These are phyloP conservation scores for Wiebesia pumilae DNA, from an alignment of 1,140 invertebrate genomes.

Conservation along the genomic window DNA sequence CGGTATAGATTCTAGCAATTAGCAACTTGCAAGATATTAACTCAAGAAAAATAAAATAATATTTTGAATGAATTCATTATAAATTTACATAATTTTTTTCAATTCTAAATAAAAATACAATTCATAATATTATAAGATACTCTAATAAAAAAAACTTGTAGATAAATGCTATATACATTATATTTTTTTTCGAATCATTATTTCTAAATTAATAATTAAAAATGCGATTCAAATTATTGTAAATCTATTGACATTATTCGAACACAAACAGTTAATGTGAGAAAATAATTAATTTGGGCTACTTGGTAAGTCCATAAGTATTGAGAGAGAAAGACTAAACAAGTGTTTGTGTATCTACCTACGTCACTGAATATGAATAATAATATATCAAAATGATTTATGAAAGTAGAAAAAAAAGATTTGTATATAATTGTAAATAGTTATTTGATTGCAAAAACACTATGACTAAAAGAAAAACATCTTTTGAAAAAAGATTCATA, in stretches of 20 bases:
- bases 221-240: background rate
- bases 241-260: background rate
- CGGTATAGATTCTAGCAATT: background rate
- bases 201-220: background rate
- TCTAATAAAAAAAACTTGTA: background rate
- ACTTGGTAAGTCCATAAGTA: background rate
- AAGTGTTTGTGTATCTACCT: conserved; percentile 44
- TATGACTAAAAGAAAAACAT: background rate
- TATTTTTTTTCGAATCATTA: background rate
- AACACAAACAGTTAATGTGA: background rate
- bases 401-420: conserved; percentile 43
- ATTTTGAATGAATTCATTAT: background rate
- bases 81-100: background rate
- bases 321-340: conserved; percentile 44
- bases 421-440: conserved; percentile 51
- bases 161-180: background rate
- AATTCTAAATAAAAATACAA: background rate
- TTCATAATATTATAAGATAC: background rate
- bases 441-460: conserved; percentile 27
- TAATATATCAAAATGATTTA: conserved; percentile 42
- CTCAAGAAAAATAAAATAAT: background rate
- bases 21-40: background rate
- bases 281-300: background rate
- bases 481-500: conserved; percentile 29
- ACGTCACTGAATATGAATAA: conserved; percentile 47